Conservation (phyloP, 2,888 invertebrate genomes). For the Sarcophaga variegata region DNA sequence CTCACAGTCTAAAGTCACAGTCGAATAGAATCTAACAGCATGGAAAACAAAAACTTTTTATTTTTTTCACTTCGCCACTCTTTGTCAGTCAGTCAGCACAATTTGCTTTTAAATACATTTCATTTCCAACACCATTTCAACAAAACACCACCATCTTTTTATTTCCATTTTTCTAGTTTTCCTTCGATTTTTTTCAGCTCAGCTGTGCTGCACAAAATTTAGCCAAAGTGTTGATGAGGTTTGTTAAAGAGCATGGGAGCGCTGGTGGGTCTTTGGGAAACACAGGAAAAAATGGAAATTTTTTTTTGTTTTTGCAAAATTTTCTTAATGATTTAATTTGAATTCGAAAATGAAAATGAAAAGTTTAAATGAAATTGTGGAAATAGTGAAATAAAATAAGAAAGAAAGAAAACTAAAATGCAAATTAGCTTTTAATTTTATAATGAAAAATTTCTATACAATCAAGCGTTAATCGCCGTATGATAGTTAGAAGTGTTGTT, state of each 20-base stretch:
- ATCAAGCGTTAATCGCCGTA: slow-evolving; percentile 48
- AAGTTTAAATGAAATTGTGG: slow-evolving; percentile 61
- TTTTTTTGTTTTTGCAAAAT: slow-evolving; percentile 54
- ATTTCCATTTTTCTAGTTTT: slow-evolving; percentile 41
- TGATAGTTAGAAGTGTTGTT: not conserved
- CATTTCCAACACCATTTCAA: slow-evolving; percentile 32
- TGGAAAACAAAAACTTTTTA: slow-evolving; percentile 2
- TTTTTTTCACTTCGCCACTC: slow-evolving; percentile 4
- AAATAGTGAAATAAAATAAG: not conserved
- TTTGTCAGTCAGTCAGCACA: slow-evolving; percentile 52
- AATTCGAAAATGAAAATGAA: slow-evolving; percentile 45
- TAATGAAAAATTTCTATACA: slow-evolving; percentile 38
- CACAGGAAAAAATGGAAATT: slow-evolving; percentile 42
- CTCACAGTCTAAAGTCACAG: not conserved
- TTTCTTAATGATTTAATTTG: slow-evolving; percentile 69
- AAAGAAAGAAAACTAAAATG: slow-evolving; percentile 35
- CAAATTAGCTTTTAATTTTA: slow-evolving; percentile 64
- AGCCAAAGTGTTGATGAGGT: slow-evolving; percentile 40
- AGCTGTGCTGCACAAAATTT: not conserved
- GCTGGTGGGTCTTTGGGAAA: slow-evolving; percentile 4
- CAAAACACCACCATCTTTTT: slow-evolving; percentile 46
- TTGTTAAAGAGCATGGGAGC: not conserved
- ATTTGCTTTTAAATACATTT: slow-evolving; percentile 60
- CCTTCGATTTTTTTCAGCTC: not conserved
- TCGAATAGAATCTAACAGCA: slow-evolving; percentile 27